A percentile compares a stretch with the other conserved stretches of the same genome.
Conservation (phyloP, 2,888 invertebrate genomes). For the Polietes domitor region DNA sequence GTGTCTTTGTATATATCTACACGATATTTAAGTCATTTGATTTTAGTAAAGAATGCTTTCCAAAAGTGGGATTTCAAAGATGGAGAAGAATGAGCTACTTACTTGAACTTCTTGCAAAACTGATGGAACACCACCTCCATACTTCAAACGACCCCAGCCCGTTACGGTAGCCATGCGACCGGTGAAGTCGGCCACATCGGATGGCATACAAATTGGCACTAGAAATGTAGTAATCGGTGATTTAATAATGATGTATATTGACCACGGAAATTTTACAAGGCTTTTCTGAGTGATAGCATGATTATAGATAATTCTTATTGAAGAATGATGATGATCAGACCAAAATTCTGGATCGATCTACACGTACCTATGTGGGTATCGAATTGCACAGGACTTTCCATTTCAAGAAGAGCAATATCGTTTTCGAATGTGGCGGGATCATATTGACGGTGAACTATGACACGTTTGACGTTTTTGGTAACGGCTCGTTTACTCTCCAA, state of each 20-base stretch:
- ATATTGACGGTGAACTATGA: slow-evolving; percentile 93
- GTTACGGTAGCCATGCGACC: slow-evolving; percentile 94
- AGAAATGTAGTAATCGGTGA: not conserved
- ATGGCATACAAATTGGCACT: slow-evolving; percentile 96
- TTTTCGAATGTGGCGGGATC: slow-evolving; percentile 96
- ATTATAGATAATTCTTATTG: too few relatives aligned
- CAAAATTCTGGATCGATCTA: too few relatives aligned
- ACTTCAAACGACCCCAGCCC: slow-evolving; percentile 95
- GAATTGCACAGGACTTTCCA: slow-evolving; percentile 91
- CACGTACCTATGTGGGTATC: slow-evolving; percentile 90
- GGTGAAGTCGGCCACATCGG: slow-evolving; percentile 89
- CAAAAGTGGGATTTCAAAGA: too few relatives aligned
- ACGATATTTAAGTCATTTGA: too few relatives aligned
- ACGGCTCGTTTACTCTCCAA: slow-evolving; percentile 89
- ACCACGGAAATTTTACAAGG: not conserved
- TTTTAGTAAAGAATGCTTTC: too few relatives aligned
- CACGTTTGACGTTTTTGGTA: slow-evolving; percentile 91
- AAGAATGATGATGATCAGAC: too few relatives aligned
- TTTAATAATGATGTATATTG: not conserved
- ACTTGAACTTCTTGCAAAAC: slow-evolving; percentile 94
- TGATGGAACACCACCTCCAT: slow-evolving; percentile 94
- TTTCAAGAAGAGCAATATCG: slow-evolving; percentile 92
- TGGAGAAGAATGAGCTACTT: too few relatives aligned
- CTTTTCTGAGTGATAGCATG: too few relatives aligned
- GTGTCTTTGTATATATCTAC: too few relatives aligned